Evolutionary conservation across 2,113 vertebrate genomes (phyloP).

Genomic region (Orthonyx spaldingii): DNA sequence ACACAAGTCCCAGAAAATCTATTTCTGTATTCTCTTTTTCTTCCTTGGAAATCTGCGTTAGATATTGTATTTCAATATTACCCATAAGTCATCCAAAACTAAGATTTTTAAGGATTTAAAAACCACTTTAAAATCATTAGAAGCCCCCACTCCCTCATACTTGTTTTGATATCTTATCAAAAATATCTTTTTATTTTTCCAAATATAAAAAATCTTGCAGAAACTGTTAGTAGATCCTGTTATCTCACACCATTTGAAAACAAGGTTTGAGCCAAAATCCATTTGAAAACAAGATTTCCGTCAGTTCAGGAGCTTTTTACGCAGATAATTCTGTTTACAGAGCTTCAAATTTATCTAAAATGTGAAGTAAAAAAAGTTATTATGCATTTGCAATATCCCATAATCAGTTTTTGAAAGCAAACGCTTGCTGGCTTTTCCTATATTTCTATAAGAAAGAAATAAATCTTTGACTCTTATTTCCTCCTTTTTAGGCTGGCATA

Average conservation of each 20-base stretch:
- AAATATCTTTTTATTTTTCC: background rate
- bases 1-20: background rate
- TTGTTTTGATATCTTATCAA: background rate
- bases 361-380: background rate
- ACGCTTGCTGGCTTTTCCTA: background rate
- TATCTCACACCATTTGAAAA: background rate
- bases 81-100: background rate
- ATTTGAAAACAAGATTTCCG: background rate
- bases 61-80: background rate
- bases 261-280: background rate
- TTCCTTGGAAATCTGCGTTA: background rate
- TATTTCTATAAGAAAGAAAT: background rate
- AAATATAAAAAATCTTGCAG: background rate
- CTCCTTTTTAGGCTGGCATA: background rate
- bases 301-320: background rate
- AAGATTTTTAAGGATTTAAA: background rate
- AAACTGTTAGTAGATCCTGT: background rate
- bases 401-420: background rate
- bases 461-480: background rate
- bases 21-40: background rate
- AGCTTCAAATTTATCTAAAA: background rate
- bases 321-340: background rate
- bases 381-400: background rate
- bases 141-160: background rate
- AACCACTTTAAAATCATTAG: background rate